These are phyloP conservation scores for Drosophila virilis DNA, from an alignment of 1,140 invertebrate genomes.

Conservation along the genomic window DNA sequence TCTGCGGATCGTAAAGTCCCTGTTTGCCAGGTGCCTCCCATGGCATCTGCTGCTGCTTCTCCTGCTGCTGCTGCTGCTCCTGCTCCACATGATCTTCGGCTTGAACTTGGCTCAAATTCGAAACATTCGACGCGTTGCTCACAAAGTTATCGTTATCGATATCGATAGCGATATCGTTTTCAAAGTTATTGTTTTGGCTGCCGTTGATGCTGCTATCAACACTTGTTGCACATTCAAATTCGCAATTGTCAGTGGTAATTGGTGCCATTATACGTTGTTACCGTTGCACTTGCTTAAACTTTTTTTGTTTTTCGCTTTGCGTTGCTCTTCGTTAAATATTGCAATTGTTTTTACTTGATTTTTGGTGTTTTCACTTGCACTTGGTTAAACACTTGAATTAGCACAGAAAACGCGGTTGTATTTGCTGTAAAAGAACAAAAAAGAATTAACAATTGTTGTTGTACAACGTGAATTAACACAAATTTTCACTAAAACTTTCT, in stretches of 20 bases:
- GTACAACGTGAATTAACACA: conserved; percentile 32
- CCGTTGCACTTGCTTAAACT: conserved; percentile 74
- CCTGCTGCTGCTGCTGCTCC: conserved; percentile 53
- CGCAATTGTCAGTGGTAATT: conserved; percentile 83
- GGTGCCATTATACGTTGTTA: conserved; percentile 84
- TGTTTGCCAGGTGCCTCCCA: conserved; percentile 88
- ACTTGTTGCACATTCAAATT: conserved; percentile 84
- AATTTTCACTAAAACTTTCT: conserved; percentile 30
- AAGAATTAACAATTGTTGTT: conserved; percentile 14
- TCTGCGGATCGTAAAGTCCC: conserved; percentile 97
- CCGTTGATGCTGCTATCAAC: conserved; percentile 59
- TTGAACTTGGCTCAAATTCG: conserved; percentile 54
- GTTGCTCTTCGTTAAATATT: conserved; percentile 46
- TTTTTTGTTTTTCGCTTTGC: conserved; percentile 63
- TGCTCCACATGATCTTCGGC: conserved; percentile 50
- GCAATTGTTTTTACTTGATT: conserved; percentile 30
- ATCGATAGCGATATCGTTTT: conserved; percentile 46
- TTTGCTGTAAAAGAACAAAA: conserved; percentile 46
- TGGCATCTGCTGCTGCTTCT: conserved; percentile 84
- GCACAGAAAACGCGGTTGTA: conserved; percentile 52
- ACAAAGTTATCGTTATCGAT: conserved; percentile 43
- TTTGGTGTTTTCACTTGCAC: conserved; percentile 27
- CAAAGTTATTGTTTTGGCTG: conserved; percentile 49
- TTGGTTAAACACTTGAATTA: conserved; percentile 46
- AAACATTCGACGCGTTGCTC: conserved; percentile 60